Base-by-base conservation (phyloP, 2,797 vertebrate genomes). In the Setipinna tenuifilis region DNA sequence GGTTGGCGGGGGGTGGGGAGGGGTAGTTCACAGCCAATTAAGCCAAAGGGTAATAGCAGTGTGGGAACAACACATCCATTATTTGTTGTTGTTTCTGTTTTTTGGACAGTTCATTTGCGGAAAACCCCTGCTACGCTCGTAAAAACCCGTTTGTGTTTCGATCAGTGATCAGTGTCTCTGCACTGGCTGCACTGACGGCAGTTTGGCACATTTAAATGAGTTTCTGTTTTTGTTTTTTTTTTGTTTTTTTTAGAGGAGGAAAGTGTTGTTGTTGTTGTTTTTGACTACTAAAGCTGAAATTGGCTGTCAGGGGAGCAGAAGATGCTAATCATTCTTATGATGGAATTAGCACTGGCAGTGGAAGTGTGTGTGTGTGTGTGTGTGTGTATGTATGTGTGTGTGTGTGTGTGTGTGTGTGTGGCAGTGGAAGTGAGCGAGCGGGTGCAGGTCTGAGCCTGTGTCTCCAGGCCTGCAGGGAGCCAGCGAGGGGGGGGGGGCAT, bases 111-210 rank as follows among this genome's bases (percentile, higher is more conserved):
- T 85, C 87, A 83, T 71, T 71, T 71, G 82, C 35, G 82, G 68
- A 90, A 84, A 84, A 81, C 85, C 78, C 65, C 65, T 75, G 86
- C 82, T 87, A 85, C 87, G 90, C 68, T 81, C 86, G 90, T 89
- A 86, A 89, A 85, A 89, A 85, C 35, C 35, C 35, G 2, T 41
- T 41, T 82, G 86, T n/a, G n/a, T n/a, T n/a, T n/a, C n/a, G n/a
- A n/a, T n/a, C n/a, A n/a, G 83, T 71, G 65, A 86, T 78, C 65
- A 84, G 35, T 58, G 81, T 62, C 82, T 87, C 78, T 82, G 82
- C 82, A 86, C 78, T 82, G 82, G 19, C 41, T 21, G 17, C 35
- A 28, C 14, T 84, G 75, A 46, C 81, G 85, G 50, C 54, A 71
- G 65, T 71, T 11, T 71, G 65, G 31, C 28, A 71, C 65, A 71